phyloP scores from a whole-genome alignment of 2,113 vertebrate species.

The Myotis davidii region DNA sequence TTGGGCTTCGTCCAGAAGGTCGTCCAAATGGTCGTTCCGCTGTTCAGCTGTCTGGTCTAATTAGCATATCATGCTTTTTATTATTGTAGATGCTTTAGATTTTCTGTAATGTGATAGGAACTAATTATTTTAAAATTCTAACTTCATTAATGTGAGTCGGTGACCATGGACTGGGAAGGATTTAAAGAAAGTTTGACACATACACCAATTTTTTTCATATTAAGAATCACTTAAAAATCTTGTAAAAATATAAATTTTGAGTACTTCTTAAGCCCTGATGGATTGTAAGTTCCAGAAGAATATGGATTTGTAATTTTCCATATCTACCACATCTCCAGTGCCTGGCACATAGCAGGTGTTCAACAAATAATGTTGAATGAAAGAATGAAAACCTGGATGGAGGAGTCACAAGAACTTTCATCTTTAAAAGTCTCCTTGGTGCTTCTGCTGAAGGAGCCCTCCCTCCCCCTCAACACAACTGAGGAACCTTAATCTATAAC shows the following conservation, averaged over 20 bases:
- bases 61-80: too few species aligned
- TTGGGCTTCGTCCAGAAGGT: too few species aligned
- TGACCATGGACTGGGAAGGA: not conserved
- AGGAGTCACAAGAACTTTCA: not conserved
- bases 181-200: not conserved
- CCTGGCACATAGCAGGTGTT: not conserved
- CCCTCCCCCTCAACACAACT: not conserved
- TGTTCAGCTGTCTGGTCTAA: too few species aligned
- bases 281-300: not conserved
- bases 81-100: not conserved
- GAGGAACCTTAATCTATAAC: slow-evolving; percentile 21
- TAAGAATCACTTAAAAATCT: not conserved
- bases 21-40: too few species aligned
- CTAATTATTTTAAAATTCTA: slow-evolving; percentile 13
- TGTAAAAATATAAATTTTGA: not conserved
- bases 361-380: not conserved
- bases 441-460: not conserved
- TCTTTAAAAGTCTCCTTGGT: not conserved
- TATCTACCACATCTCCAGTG: not conserved
- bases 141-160: not conserved
- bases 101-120: not conserved
- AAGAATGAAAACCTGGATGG: not conserved
- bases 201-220: not conserved
- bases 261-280: not conserved
- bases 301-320: not conserved